Base-by-base conservation (phyloP, 37 sponge, comb jelly and placozoan genomes). In the Amphimedon queenslandica region DNA sequence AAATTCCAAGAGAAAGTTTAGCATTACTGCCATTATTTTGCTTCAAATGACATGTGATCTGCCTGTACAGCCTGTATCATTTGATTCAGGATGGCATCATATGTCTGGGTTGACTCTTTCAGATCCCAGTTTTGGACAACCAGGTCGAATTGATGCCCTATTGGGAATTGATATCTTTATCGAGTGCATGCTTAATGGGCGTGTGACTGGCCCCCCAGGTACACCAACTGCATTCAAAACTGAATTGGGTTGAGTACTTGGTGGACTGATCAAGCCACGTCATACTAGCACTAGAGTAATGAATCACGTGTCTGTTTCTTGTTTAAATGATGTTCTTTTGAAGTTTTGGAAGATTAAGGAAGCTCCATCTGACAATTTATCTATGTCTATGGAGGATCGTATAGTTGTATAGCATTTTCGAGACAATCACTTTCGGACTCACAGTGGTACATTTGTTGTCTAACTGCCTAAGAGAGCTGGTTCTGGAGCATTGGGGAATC, bases 271-370 rank as follows among this genome's bases (percentile, higher is more conserved):
- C n/a, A n/a, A n/a, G n/a, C n/a, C n/a, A n/a, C n/a, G n/a, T n/a
- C n/a, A n/a, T n/a, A n/a, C n/a, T n/a, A n/a, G n/a, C n/a, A n/a
- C n/a, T n/a, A n/a, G n/a, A n/a, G n/a, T n/a, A n/a, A n/a, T n/a
- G n/a, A n/a, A n/a, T n/a, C n/a, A n/a, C n/a, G n/a, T n/a, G n/a
- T n/a, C n/a, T n/a, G 70, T 69, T 36, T 38, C 70, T 3, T 76
- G 67, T 27, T 38, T 20, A n/a, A 74, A 81, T 55, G 81, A 81
- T 53, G 37, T 73, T 21, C 81, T 81, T 25, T 13, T 41, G 31
- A 61, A 66, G 66, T 81, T 81, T 74, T 73, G 81, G 81, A 74
- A 81, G 58, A 73, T 81, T 55, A 74, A 81, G 53, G 81, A 81
- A 51, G 28, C 68, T 0, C 74, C 74, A 13, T n/a, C 67, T 56